phyloP scores from a whole-genome alignment of 2,888 invertebrate species.

The Kryphioiulus occultus region DNA sequence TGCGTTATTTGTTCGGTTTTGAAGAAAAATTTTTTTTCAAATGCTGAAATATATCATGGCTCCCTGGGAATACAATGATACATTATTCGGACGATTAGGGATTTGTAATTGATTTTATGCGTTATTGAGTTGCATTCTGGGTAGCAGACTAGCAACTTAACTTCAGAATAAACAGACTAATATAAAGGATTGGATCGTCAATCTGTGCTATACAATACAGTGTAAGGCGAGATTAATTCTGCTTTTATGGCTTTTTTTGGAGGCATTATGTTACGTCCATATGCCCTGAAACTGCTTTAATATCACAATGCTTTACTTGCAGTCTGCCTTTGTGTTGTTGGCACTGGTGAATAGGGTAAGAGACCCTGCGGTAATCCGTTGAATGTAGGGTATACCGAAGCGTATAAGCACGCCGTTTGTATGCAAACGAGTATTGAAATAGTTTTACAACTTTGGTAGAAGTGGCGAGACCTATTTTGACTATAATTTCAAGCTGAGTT shows the following conservation, averaged over 20 bases:
- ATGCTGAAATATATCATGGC: no score
- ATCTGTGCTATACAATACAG: background rate
- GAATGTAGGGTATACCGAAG: background rate
- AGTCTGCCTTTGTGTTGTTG: background rate
- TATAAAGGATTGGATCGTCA: background rate
- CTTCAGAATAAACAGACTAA: background rate
- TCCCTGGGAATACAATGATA: no score
- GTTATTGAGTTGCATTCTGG: no score
- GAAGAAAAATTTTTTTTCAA: no score
- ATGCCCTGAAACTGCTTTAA: background rate
- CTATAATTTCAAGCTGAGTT: background rate
- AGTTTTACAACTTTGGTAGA: background rate
- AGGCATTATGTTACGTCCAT: background rate
- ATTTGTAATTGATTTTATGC: no score
- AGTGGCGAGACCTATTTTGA: background rate
- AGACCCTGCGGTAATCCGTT: background rate
- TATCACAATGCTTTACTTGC: background rate
- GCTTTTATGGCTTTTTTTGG: background rate
- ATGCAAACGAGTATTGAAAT: constrained; percentile 23
- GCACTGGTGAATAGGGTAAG: background rate
- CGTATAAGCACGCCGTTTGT: background rate
- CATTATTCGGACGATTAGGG: no score
- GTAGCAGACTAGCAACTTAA: no score
- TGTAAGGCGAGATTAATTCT: background rate
- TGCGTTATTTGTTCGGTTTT: no score